Base-by-base conservation (phyloP, 2,888 invertebrate species). In the Agonopterix arenella region DNA sequence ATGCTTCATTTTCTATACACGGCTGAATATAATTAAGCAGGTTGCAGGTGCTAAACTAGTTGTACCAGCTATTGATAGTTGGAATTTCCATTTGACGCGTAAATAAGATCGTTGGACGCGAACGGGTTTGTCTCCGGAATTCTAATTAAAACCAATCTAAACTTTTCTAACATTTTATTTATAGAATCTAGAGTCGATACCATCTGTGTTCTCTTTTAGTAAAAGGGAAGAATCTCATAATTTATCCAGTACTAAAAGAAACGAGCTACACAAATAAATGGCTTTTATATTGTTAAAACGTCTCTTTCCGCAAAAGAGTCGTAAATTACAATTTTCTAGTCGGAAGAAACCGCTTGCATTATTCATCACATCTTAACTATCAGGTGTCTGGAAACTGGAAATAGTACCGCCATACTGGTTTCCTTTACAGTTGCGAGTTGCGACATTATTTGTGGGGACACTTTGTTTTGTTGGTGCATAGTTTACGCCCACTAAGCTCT, bases 401-500 rank as follows among this genome's bases (percentile, higher is more conserved):
- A 44, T 46, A 55, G 48, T 46, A 52, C 40, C 48, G 47, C 36
- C 36, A n/a, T 37, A 8, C 43, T 16, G 44, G 48, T 28, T 28
- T 28, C 28, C 28, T 1, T 18, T 37, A 13, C 38, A 45, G 18
- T 45, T 46, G 37, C 36, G 48, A 48, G 44, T 52, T 71, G 60
- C 72, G 64, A 62, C 68, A 70, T 53, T 48, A 54, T 53, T 56
- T 55, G 57, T 58, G 59, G 59, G 60, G 54, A 58, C 62, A 56
- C 61, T 61, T 59, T 48, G 50, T 49, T 52, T 51, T 50, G 52
- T 44, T 56, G 60, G 70, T 68, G 75, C 72, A 73, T 66, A 66
- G 73, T 82, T 28, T 83, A 84, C 86, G 82, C 86, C 85, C 82
- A 85, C 84, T 48, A 53, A 40, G 54, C 58, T 66, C 36, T 84